Evolutionary conservation across 2,888 invertebrate species (phyloP).

Genomic region (Melinopterus prodromus): DNA sequence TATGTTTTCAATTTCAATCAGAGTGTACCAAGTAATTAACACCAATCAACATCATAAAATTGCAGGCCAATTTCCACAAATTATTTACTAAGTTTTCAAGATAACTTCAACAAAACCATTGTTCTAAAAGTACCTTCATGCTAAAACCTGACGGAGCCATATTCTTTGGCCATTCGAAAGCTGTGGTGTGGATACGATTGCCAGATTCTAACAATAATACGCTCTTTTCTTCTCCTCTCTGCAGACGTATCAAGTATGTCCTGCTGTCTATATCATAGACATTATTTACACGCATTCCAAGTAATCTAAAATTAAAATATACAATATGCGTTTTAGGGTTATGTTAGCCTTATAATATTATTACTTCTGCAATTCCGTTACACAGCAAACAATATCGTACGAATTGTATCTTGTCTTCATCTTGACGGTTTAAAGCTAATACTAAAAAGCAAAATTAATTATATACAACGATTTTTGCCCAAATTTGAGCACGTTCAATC

Average conservation of each 20-base stretch:
- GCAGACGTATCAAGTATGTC: slow-evolving; percentile 90
- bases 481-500: background rate
- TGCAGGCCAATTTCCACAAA: no score
- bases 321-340: background rate
- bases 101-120: background rate
- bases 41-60: no score
- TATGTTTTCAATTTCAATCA: no score
- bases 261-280: slow-evolving; percentile 97
- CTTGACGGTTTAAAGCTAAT: slow-evolving; percentile 45
- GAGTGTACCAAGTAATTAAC: no score
- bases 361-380: slow-evolving; percentile 88
- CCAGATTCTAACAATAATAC: slow-evolving; percentile 94
- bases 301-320: slow-evolving; percentile 65
- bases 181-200: slow-evolving; percentile 90
- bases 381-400: slow-evolving; percentile 88
- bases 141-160: slow-evolving; percentile 93
- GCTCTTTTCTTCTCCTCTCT: slow-evolving; percentile 86
- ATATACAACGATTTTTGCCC: background rate
- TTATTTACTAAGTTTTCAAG: no score
- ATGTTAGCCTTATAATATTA: slow-evolving; percentile 34
- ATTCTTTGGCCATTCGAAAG: slow-evolving; percentile 99
- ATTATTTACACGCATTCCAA: slow-evolving; percentile 95
- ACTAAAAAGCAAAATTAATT: background rate
- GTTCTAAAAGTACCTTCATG: slow-evolving; percentile 80
- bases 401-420: slow-evolving; percentile 97